Conservation (phyloP, 2,797 vertebrate genomes). For the Chaetophractus vellerosus region DNA sequence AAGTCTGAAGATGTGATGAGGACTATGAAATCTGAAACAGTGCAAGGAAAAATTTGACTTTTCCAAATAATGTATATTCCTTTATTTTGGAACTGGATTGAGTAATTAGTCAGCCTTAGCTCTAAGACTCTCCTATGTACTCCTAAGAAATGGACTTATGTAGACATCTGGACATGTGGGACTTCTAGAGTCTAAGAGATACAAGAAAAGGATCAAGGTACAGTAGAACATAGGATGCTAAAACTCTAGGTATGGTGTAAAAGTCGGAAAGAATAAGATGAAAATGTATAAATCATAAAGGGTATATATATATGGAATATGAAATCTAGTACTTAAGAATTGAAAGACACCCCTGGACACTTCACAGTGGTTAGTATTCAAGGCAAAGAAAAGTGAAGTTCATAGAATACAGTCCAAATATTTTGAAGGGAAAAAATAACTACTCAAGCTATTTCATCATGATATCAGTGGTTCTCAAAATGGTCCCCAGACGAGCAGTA, state of each 20-base stretch:
- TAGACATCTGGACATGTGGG: not conserved
- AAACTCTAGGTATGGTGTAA: not conserved
- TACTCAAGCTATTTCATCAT: not conserved
- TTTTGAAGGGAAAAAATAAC: not conserved
- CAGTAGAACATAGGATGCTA: not conserved
- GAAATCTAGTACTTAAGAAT: not conserved
- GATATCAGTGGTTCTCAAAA: not conserved
- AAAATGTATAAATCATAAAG: not conserved
- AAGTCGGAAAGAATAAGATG: not conserved
- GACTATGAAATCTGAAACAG: slow-evolving; percentile 14
- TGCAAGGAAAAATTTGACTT: not conserved
- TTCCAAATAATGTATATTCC: slow-evolving; percentile 7
- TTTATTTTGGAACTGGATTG: slow-evolving; percentile 42
- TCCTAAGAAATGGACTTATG: not conserved
- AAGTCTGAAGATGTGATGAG: not conserved
- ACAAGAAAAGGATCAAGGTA: not conserved
- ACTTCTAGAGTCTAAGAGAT: not conserved
- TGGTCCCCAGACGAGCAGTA: not conserved
- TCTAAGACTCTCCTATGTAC: not conserved
- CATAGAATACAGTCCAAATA: not conserved
- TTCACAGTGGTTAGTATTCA: slow-evolving; percentile 6
- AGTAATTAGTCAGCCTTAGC: not conserved
- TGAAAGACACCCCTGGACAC: not conserved
- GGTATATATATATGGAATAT: not conserved
- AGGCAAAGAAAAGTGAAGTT: not conserved